These are phyloP conservation scores for Otus scops DNA, from an alignment of 2,797 vertebrate species.

Conservation along the genomic window DNA sequence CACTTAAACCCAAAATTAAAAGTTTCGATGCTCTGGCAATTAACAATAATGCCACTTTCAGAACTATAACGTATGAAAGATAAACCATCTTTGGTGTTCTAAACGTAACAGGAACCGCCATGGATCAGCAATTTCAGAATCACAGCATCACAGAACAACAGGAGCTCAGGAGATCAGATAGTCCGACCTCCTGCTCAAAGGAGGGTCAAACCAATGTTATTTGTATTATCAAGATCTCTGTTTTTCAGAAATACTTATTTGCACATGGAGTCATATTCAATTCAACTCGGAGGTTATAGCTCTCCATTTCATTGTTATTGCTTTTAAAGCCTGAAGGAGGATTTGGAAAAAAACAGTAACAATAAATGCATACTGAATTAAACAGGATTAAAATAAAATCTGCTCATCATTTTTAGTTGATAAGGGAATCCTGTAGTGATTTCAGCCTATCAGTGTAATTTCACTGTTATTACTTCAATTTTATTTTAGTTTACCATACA, in stretches of 20 bases:
- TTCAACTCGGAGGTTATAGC: background rate
- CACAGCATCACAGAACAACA: background rate
- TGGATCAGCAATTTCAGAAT: background rate
- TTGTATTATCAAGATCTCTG: background rate
- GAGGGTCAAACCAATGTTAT: background rate
- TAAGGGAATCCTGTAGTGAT: background rate
- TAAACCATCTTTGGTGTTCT: background rate
- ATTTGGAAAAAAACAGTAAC: background rate
- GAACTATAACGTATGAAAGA: background rate
- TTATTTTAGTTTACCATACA: background rate
- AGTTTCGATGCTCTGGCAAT: background rate
- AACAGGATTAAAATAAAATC: conserved; percentile 31
- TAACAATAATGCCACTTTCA: background rate
- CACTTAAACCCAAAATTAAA: background rate
- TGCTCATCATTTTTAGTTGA: background rate
- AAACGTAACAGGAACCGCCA: background rate
- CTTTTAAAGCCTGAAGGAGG: conserved; percentile 8
- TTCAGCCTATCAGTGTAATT: background rate
- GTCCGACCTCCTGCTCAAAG: background rate
- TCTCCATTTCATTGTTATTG: background rate
- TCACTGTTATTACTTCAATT: background rate
- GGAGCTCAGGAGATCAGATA: background rate
- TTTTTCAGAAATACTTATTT: background rate
- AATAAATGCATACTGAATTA: background rate
- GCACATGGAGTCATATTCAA: background rate